Base-by-base conservation (phyloP, 2,797 vertebrate genomes). In the Holocentrus rufus region DNA sequence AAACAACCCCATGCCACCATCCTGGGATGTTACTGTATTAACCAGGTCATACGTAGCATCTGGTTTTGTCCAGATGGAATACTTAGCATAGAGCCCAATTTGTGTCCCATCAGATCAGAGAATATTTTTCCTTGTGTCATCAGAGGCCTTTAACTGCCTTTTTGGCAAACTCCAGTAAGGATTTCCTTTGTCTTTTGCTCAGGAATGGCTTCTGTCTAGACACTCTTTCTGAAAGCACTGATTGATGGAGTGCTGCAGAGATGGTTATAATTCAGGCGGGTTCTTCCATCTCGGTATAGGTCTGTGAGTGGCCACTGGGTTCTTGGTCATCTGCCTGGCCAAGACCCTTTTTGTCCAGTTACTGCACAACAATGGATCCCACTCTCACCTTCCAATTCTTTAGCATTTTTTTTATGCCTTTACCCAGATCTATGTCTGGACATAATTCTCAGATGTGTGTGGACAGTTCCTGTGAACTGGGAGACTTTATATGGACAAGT, bases 161-260 rank as follows among this genome's bases (percentile, higher is more conserved):
- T 76, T 83, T 80, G 44, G 61, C 76, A 39, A 77, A 80, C 74
- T 82, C 72, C 78, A 83, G 82, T 63, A 74, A 80, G 76, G 66
- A 61, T 66, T 47, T 78, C 72, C 78, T 79, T 76, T 81, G 84
- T 27, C 65, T 67, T 79, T 79, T 59, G 57, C 67, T 78, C 72
- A 69, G 58, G 53, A 68, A 74, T 57, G 57, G 47, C 57, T 30
- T 30, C 70, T 9, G 62, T 44, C 42, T 44, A 44, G 42, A 5
- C 42, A 44, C 42, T 44, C 42, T 44, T 11, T 11, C 7, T 44
- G 13, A 11, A 44, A 11, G 13, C 42, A 44, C n/a, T 44, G 14
- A n/a, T n/a, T n/a, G 61, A 76, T 68, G 60, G 69, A 69, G 56
- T 4, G 52, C 62, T 46, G 20, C 8, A 20, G 65, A 58, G 57